phyloP scores from a whole-genome alignment of 2,797 vertebrate species.

The Saxicola maurus region DNA sequence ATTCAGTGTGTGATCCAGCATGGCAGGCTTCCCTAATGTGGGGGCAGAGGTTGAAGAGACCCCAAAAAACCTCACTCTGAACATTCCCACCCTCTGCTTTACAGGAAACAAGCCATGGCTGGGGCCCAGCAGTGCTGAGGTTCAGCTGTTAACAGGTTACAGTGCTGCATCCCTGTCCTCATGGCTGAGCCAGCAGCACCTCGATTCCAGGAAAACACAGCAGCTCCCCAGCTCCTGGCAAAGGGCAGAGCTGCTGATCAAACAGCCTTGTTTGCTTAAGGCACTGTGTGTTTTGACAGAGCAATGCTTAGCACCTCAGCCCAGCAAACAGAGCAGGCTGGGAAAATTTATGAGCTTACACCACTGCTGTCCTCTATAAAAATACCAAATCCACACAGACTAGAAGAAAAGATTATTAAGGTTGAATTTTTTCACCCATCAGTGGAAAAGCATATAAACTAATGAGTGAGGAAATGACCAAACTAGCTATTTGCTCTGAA shows the following conservation, averaged over 20 bases:
- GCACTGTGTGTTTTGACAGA: not conserved
- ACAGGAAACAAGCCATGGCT: not conserved
- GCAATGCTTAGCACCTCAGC: not conserved
- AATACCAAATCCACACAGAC: not conserved
- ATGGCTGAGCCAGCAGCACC: not conserved
- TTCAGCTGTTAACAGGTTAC: not conserved
- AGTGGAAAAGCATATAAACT: not conserved
- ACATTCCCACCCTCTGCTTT: not conserved
- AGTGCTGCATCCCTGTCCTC: not conserved
- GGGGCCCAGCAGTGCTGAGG: not conserved
- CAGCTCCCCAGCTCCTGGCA: not conserved
- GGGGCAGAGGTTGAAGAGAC: not conserved
- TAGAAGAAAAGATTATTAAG: not conserved
- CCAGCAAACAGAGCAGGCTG: not conserved
- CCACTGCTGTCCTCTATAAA: not conserved
- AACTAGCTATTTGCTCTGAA: not conserved
- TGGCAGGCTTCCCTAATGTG: fast-evolving
- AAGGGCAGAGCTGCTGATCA: slow-evolving; percentile 17
- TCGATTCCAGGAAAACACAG: not conserved
- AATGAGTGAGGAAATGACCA: not conserved
- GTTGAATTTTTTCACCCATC: not conserved
- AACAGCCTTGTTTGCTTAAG: slow-evolving; percentile 45
- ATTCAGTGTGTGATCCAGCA: not conserved
- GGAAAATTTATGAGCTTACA: not conserved
- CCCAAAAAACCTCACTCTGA: not conserved